Conservation (phyloP, 64 coral and sea anemone species). For the Stylophora pistillata region DNA sequence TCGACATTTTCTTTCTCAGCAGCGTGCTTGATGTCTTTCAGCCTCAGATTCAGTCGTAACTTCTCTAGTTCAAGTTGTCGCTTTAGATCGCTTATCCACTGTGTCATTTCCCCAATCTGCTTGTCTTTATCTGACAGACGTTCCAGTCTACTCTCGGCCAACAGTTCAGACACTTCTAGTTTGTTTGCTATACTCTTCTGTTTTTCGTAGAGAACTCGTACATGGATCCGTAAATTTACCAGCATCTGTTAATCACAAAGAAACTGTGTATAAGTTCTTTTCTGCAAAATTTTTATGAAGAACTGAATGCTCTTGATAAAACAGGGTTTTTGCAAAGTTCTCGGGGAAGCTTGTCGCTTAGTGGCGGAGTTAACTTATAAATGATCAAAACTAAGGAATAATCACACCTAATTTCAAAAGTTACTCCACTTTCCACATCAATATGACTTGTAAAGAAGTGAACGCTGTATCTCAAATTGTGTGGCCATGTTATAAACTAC, state of each 20-base stretch:
- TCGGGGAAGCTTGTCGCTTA: too few relatives aligned
- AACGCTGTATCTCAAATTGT: too few relatives aligned
- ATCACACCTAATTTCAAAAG: too few relatives aligned
- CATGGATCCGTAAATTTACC: conserved; percentile 20
- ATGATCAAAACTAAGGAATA: too few relatives aligned
- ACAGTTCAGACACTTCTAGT: not conserved
- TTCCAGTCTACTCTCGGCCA: not conserved
- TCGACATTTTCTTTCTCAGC: conserved; percentile 1
- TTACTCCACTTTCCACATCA: too few relatives aligned
- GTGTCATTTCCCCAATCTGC: not conserved
- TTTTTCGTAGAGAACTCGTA: conserved; percentile 16
- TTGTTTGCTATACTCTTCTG: not conserved
- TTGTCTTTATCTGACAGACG: not conserved
- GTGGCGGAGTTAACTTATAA: too few relatives aligned
- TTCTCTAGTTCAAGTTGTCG: conserved; percentile 4
- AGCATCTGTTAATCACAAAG: conserved; percentile 1
- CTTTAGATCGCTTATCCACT: not conserved
- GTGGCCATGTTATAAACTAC: too few relatives aligned
- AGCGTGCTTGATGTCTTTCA: not conserved
- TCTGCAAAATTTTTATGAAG: too few relatives aligned
- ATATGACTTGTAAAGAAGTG: too few relatives aligned
- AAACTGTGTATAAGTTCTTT: too few relatives aligned
- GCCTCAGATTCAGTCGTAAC: not conserved
- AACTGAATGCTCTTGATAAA: too few relatives aligned
- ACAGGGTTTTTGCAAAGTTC: too few relatives aligned